A percentile compares a stretch with the other conserved stretches of the same genome.
Evolutionary conservation across 2,797 vertebrate species (phyloP).

Genomic region (Lagorchestes hirsutus): DNA sequence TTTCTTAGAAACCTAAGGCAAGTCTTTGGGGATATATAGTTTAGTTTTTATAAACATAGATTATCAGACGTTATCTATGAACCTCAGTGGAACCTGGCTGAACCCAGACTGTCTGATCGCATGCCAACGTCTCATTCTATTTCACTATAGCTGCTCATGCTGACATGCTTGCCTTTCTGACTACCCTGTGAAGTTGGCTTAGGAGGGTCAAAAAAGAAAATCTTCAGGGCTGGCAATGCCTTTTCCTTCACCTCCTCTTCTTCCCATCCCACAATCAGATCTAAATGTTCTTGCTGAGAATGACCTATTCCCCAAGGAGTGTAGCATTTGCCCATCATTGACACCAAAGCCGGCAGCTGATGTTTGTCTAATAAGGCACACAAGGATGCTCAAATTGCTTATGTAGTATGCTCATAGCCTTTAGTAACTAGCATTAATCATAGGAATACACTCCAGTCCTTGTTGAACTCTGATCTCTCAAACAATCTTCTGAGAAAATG

Average conservation of each 20-base stretch:
- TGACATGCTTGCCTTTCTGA: background rate
- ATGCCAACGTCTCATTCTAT: background rate
- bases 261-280: background rate
- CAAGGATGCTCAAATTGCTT: background rate
- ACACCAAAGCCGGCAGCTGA: background rate
- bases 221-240: background rate
- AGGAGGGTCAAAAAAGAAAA: background rate
- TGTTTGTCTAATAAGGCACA: background rate
- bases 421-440: background rate
- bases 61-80: background rate
- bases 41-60: background rate
- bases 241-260: background rate
- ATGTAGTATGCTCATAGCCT: background rate
- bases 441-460: background rate
- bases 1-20: background rate
- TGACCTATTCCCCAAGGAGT: background rate
- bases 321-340: background rate
- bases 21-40: background rate
- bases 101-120: background rate
- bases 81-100: background rate
- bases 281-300: background rate
- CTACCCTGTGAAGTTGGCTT: background rate
- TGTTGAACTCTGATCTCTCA: background rate
- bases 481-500: conserved; percentile 9
- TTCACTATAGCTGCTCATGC: background rate